Conservation (phyloP, 2,113 vertebrate species). For the Cercopithecus mona region DNA sequence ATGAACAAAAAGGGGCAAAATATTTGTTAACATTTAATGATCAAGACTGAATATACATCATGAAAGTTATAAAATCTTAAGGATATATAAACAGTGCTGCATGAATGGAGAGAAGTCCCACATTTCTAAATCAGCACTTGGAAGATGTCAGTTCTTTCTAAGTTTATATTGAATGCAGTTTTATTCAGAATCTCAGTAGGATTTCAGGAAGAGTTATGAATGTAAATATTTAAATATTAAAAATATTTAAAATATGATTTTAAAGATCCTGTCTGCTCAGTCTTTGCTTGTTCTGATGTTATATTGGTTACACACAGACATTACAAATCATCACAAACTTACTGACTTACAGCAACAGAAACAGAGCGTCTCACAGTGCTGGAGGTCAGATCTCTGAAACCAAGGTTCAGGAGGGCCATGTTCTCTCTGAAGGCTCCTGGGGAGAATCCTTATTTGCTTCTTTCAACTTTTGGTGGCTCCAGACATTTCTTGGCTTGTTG, state of each 20-base stretch:
- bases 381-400: background rate
- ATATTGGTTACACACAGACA: background rate
- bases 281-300: background rate
- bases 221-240: too few relatives aligned
- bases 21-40: background rate
- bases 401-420: fast-evolving
- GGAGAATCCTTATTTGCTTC: too few relatives aligned
- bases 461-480: background rate
- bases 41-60: background rate
- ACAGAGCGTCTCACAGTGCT: background rate
- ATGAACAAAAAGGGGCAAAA: background rate
- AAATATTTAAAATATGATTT: too few relatives aligned
- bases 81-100: background rate
- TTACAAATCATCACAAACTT: background rate
- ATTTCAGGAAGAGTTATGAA: background rate
- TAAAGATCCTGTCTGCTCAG: background rate
- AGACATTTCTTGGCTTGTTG: fast-evolving
- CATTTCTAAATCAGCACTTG: background rate
- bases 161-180: background rate
- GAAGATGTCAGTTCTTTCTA: background rate
- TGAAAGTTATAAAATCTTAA: background rate
- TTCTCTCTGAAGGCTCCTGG: background rate
- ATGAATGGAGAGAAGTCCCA: background rate
- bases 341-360: background rate
- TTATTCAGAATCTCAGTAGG: background rate